These are phyloP conservation scores for Drosophila nasuta DNA, from an alignment of 1,140 invertebrate genomes.

Conservation along the genomic window DNA sequence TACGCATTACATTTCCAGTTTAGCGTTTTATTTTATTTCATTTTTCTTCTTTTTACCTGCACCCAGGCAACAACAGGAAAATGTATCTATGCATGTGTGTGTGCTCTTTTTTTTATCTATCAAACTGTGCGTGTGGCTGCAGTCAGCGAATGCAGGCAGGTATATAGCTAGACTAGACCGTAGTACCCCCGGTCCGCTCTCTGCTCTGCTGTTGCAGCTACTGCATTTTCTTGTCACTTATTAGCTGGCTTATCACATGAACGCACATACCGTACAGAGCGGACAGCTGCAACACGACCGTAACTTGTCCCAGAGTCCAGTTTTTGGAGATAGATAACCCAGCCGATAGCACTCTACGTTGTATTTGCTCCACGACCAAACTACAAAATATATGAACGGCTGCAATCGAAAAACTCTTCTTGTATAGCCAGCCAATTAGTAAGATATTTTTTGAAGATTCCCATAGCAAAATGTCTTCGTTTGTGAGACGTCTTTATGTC, in stretches of 20 bases:
- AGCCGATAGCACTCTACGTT: constrained; percentile 1
- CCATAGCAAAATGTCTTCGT: background rate
- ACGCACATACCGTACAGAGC: background rate
- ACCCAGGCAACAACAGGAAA: constrained; percentile 65
- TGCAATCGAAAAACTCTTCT: background rate
- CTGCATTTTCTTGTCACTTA: constrained; percentile 66
- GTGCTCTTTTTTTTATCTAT: constrained; percentile 67
- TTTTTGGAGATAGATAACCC: constrained; percentile 34
- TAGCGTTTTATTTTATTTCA: constrained; percentile 73
- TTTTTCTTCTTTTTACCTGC: constrained; percentile 66
- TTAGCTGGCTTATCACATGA: constrained; percentile 68
- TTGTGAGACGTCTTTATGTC: background rate
- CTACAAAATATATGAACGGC: constrained; percentile 20
- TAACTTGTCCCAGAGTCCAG: constrained; percentile 22
- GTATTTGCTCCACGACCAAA: constrained; percentile 12
- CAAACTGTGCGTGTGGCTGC: constrained; percentile 18
- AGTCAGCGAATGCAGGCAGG: constrained; percentile 44
- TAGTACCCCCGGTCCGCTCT: background rate
- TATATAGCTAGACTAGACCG: constrained; percentile 35
- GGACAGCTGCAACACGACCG: constrained; percentile 5
- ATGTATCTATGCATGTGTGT: constrained; percentile 54
- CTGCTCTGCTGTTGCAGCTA: constrained; percentile 32
- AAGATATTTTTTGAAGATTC: constrained; percentile 5
- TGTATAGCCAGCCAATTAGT: constrained; percentile 27
- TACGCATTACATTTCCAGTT: constrained; percentile 82